phyloP scores from a whole-genome alignment of 2,888 invertebrate species.

The Amaurobius ferox region DNA sequence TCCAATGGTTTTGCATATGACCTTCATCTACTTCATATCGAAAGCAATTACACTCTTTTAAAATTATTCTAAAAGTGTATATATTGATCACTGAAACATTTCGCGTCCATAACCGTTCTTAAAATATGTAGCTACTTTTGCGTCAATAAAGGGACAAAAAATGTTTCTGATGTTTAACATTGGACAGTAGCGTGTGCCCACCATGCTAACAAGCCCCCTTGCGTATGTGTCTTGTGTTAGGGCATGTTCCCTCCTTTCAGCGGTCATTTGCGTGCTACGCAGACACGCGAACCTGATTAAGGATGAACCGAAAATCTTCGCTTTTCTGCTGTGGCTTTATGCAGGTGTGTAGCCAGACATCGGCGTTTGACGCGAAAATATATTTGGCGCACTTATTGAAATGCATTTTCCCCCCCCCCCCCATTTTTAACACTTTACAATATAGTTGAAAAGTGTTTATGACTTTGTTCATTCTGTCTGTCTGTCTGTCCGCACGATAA shows the following conservation, averaged over 20 bases:
- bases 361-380: too few relatives aligned
- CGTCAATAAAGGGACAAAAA: not conserved
- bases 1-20: too few relatives aligned
- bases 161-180: not conserved
- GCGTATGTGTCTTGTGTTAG: slow-evolving; percentile 4
- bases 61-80: too few relatives aligned
- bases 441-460: too few relatives aligned
- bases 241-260: not conserved
- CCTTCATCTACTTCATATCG: too few relatives aligned
- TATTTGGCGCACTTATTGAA: too few relatives aligned
- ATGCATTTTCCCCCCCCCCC: too few relatives aligned
- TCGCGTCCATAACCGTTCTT: not conserved
- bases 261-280: not conserved
- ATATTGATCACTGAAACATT: not conserved
- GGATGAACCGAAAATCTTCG: not conserved
- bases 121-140: not conserved
- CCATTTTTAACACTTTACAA: too few relatives aligned
- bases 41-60: too few relatives aligned
- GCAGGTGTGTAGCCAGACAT: too few relatives aligned
- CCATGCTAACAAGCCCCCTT: not conserved
- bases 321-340: not conserved
- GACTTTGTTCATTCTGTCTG: too few relatives aligned
- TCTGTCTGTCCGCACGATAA: too few relatives aligned
- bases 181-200: not conserved
- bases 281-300: not conserved